phyloP scores from a whole-genome alignment of 2,113 vertebrate species.

The Cebidichthys violaceus region DNA sequence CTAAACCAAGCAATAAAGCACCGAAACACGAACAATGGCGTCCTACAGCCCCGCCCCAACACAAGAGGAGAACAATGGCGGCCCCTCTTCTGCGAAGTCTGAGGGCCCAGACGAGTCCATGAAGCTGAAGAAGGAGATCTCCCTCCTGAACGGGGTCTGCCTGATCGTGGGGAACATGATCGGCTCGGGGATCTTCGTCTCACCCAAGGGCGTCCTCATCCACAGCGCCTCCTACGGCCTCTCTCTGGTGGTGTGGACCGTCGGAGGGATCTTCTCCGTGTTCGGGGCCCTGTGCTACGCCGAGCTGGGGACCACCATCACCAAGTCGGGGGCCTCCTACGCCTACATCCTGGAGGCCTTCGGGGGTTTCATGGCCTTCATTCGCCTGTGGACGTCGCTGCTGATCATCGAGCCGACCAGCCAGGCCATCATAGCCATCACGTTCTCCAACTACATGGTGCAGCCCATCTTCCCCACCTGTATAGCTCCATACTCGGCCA shows the following conservation, averaged over 20 bases:
- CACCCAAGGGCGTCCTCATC: slow-evolving; percentile 92
- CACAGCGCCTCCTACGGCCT: slow-evolving; percentile 92
- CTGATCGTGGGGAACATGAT: slow-evolving; percentile 98
- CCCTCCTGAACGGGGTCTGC: slow-evolving; percentile 90
- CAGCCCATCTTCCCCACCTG: slow-evolving; percentile 92
- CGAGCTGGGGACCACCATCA: slow-evolving; percentile 94
- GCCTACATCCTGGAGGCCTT: slow-evolving; percentile 95
- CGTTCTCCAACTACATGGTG: slow-evolving; percentile 95
- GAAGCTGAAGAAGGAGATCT: slow-evolving; percentile 93
- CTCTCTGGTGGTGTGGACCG: slow-evolving; percentile 90
- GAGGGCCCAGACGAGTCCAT: slow-evolving; percentile 77
- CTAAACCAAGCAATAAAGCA: background rate
- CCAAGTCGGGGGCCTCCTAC: slow-evolving; percentile 93
- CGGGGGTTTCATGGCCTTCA: slow-evolving; percentile 89
- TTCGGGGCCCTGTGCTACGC: slow-evolving; percentile 94
- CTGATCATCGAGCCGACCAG: slow-evolving; percentile 95
- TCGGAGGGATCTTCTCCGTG: slow-evolving; percentile 91
- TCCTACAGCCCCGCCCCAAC: slow-evolving; percentile 76
- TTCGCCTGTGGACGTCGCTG: slow-evolving; percentile 92
- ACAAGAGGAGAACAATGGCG: slow-evolving; percentile 67
- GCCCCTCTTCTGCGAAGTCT: slow-evolving; percentile 21
- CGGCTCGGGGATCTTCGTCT: slow-evolving; percentile 94
- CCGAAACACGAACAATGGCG: slow-evolving; percentile 79
- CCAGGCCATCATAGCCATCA: slow-evolving; percentile 94
- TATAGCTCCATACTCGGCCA: slow-evolving; percentile 86